These are phyloP conservation scores for Luscinia megarhynchos DNA, from an alignment of 2,797 vertebrate species.

Conservation along the genomic window DNA sequence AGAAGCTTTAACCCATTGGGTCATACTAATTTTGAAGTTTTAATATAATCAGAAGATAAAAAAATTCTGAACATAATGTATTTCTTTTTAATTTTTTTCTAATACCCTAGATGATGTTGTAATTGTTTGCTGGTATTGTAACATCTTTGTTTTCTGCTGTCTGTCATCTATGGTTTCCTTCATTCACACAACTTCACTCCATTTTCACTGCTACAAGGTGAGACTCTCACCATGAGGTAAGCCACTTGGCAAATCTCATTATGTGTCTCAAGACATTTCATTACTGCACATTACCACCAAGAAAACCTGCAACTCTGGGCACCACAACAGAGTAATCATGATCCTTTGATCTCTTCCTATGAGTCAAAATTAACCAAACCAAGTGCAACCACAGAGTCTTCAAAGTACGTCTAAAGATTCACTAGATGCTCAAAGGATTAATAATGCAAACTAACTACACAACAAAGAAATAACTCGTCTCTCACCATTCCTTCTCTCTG, in stretches of 20 bases:
- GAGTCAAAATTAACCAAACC: slow-evolving; percentile 15
- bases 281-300: background rate
- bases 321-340: background rate
- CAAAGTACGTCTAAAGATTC: background rate
- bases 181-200: background rate
- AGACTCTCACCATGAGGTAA: background rate
- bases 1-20: background rate
- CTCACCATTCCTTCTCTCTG: background rate
- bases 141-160: background rate
- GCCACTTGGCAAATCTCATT: background rate
- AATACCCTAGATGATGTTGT: background rate
- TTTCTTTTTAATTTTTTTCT: background rate
- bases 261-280: background rate
- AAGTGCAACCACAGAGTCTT: background rate
- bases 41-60: background rate
- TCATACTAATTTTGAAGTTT: background rate
- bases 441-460: background rate
- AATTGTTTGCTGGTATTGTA: background rate
- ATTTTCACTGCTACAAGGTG: background rate
- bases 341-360: slow-evolving; percentile 3
- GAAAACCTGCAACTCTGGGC: background rate
- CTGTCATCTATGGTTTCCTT: background rate
- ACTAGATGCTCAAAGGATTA: background rate
- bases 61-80: background rate
- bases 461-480: background rate